These are phyloP conservation scores for Ischnus inquisitorius DNA, from an alignment of 2,888 invertebrate species.

Conservation along the genomic window DNA sequence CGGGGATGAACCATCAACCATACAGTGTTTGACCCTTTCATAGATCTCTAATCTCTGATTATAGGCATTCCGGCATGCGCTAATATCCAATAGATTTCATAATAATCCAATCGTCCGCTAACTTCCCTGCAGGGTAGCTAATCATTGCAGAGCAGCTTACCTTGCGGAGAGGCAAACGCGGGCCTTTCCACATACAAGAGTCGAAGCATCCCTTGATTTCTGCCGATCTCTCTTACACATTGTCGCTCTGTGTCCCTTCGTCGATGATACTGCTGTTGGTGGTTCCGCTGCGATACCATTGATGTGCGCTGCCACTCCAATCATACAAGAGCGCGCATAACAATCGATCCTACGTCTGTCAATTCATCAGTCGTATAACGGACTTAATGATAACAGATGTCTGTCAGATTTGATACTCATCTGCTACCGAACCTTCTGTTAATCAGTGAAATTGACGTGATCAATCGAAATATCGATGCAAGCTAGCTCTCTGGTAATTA, in stretches of 20 bases:
- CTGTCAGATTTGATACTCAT: constrained; percentile 49
- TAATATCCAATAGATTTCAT: constrained; percentile 10
- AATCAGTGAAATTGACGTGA: constrained; percentile 29
- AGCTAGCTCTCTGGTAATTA: constrained; percentile 10
- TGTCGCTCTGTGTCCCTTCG: constrained; percentile 24
- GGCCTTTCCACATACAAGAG: constrained; percentile 51
- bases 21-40: constrained; percentile 10
- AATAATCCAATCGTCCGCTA: constrained; percentile 11
- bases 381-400: constrained; percentile 65
- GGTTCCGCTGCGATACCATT: constrained; percentile 34
- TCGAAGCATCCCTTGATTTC: constrained; percentile 52
- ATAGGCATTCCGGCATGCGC: constrained; percentile 3
- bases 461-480: constrained; percentile 53
- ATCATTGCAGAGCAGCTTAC: neutral
- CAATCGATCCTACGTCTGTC: constrained; percentile 62
- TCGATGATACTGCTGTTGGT: constrained; percentile 21
- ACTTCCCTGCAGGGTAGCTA: neutral
- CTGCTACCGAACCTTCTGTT: constrained; percentile 17
- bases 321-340: constrained; percentile 61
- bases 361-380: constrained; percentile 64
- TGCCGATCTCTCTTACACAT: constrained; percentile 58
- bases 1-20: constrained; percentile 35
- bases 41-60: constrained; percentile 5
- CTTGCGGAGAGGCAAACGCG: constrained; percentile 65
- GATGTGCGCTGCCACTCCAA: constrained; percentile 61